Conservation (phyloP, 2,113 vertebrate species). For the Numida meleagris region DNA sequence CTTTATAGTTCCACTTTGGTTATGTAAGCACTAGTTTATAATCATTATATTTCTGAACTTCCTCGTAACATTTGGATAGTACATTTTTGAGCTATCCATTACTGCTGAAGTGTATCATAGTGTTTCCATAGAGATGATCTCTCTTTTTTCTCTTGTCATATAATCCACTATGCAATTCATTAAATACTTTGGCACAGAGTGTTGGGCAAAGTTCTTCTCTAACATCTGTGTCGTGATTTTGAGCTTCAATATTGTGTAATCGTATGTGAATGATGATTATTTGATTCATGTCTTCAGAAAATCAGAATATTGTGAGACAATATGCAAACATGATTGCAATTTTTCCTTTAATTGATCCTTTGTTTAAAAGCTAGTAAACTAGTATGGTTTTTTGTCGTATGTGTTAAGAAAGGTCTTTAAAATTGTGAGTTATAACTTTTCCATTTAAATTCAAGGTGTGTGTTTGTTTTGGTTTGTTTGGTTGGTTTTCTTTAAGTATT, state of each 20-base stretch:
- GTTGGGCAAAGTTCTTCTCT: neutral
- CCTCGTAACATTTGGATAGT: conserved; percentile 39
- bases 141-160: conserved; percentile 35
- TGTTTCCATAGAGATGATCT: conserved; percentile 63
- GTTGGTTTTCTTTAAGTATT: neutral
- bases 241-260: neutral
- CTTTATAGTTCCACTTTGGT: conserved; percentile 38
- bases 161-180: conserved; percentile 11
- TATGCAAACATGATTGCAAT: neutral
- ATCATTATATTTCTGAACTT: conserved; percentile 16
- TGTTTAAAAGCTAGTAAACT: neutral
- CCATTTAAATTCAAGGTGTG: neutral
- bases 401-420: neutral
- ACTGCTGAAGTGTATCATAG: conserved; percentile 14
- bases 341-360: neutral
- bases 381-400: neutral
- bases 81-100: conserved; percentile 29
- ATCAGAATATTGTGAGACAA: neutral
- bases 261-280: neutral
- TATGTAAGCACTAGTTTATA: conserved; percentile 32
- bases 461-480: rapidly evolving
- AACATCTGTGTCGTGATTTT: neutral
- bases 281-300: conserved; percentile 10
- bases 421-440: neutral
- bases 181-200: neutral